Base-by-base conservation (phyloP, 2,797 vertebrate genomes). In the Sebastes minor region DNA sequence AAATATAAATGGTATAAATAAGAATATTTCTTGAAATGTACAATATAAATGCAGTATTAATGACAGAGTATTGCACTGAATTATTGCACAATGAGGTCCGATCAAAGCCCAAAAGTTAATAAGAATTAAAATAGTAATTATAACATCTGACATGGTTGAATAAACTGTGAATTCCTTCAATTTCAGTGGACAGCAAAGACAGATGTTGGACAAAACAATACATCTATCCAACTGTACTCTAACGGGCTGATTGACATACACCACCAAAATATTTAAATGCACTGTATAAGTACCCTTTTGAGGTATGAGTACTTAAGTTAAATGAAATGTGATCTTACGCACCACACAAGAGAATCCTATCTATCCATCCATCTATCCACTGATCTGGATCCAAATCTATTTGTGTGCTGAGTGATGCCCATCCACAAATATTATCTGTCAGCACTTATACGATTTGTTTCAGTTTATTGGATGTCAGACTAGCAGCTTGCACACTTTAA, bases 381-480 rank as follows among this genome's bases (percentile, higher is more conserved):
- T 91, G 88, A 86, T 88, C 71, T 74, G 78, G 1, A 63, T 80
- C 84, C 80, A 89, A 32, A 80, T 85, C 82, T 85, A 85, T 89
- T 88, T 67, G 35, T 71, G 78, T 59, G 5, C 60, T 42, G 7
- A 71, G 66, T 55, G 53, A 56, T 71, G 69, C 53, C 71, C 22
- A 38, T 25, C 35, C 33, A 52, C 8, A 10, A 68, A 69, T 68
- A 46, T 57, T 63, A 61, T 52, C 86, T 87, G 81, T 81, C 75
- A 81, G 14, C 73, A 53, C 77, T 69, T 56, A 12, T 76, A 28
- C 35, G 81, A 84, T 75, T 78, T 82, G 69, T 63, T 53, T 71
- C 8, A 42, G 10, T 74, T 81, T 28, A 74, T 80, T 82, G 52
- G 61, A 76, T 49, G 67, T 18, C 59, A 57, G 23, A 61, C 71